Evolutionary conservation across 2,113 vertebrate genomes (phyloP), one percentile per base, ranked within the genome.

Genomic region (Petrocephalus microphthalmus): DNA sequence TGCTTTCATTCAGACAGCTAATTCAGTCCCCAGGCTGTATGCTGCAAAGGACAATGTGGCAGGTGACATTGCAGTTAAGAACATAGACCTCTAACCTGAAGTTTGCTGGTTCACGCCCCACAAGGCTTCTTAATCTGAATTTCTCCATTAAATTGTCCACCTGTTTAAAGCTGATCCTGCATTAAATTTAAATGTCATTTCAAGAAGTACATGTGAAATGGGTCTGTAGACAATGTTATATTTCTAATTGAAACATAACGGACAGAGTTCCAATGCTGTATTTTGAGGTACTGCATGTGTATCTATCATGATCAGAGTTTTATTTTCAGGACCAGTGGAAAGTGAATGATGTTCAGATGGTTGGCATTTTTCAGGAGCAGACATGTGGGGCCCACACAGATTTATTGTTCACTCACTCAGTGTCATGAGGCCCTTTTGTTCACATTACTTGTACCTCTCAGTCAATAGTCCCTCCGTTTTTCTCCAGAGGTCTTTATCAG

Each of bases 221-320:
- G 5, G 37, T n/a, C 71, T 78, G 33, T 42, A 20, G 71, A 15
- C 4, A 74, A 37, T 42, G 37, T 42, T 7, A 20, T 78, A 78
- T 78, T 78, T 78, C 33, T 78, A 78, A 78, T 78, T 78, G 71
- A 78, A 78, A 78, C 71, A 78, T 42, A 42, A 78, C 37, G 15
- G 33, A 78, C 67, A 74, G 13, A 74, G 67, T 29, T 74, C 29
- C 33, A 74, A 74, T 74, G 37, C 71, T 78, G 47, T 84, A 84
- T 51, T 84, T 22, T 25, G 47, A 51, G 81, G 81, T 78, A 78
- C 33, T 19, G 33, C 17, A 78, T 37, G 29, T 42, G 13, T 37
- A 78, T 78, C 29, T 19, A 6, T 78, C 33, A 78, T 29, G 25
- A 78, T 78, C 33, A 78, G 17, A 15, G 11, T 42, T 78, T 78